Evolutionary conservation across 2,113 vertebrate species (phyloP).

Genomic region (Tympanuchus pallidicinctus): DNA sequence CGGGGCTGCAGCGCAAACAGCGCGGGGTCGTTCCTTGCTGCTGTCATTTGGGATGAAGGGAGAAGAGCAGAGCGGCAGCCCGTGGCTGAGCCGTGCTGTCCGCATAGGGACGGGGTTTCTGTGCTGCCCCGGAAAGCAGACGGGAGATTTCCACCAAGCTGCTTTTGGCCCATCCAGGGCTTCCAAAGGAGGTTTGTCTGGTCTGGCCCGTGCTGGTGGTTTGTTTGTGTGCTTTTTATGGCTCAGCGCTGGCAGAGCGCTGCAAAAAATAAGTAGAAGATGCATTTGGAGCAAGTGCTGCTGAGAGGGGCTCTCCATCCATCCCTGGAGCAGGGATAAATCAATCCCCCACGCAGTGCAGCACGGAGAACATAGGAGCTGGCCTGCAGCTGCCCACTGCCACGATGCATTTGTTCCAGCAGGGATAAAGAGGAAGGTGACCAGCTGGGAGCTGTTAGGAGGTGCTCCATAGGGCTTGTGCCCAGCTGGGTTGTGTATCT

Average conservation of each 20-base stretch:
- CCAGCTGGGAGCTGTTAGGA: neutral
- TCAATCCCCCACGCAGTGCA: neutral
- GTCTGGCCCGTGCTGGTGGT: neutral
- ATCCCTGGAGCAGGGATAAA: neutral
- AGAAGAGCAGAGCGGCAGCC: neutral
- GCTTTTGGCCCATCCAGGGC: neutral
- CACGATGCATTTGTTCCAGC: neutral
- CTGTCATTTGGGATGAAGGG: neutral
- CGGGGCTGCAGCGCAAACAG: neutral
- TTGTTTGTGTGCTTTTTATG: neutral
- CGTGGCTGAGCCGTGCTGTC: neutral
- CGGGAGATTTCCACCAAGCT: neutral
- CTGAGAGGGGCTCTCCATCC: neutral
- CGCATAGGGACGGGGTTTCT: neutral
- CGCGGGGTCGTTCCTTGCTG: fast-evolving
- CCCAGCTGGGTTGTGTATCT: fast-evolving
- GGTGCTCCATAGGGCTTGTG: neutral
- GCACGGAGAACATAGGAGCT: neutral
- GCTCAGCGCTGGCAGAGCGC: neutral
- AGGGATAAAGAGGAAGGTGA: neutral
- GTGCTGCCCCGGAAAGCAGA: neutral
- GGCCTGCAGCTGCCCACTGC: neutral
- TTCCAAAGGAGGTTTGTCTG: neutral
- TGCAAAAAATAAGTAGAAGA: neutral
- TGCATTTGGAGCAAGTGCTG: neutral